Percentiles rank a stretch among this genome's conserved stretches.
phyloP scores from a whole-genome alignment of 2,113 vertebrate genomes.

The Grammomys dolichurus region DNA sequence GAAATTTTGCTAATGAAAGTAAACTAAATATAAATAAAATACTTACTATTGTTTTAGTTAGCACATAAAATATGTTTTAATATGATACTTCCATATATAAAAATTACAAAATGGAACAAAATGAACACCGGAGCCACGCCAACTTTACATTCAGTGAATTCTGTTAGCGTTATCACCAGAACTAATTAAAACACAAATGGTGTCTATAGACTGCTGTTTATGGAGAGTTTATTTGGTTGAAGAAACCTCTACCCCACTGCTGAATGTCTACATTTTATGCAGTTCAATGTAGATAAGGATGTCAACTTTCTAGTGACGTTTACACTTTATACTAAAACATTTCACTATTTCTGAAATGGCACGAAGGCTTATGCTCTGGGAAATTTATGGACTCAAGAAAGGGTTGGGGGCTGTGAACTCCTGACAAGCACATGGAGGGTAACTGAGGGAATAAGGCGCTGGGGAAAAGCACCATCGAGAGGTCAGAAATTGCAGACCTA shows the following conservation, averaged over 20 bases:
- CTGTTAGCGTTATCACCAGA: not conserved
- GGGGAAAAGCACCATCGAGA: not conserved
- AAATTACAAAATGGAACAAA: not conserved
- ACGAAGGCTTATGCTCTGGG: not conserved
- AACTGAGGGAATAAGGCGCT: not conserved
- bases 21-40: not conserved
- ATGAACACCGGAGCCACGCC: not conserved
- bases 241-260: not conserved
- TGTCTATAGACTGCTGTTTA: not conserved
- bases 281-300: not conserved
- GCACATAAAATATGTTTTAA: not conserved
- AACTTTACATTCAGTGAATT: not conserved
- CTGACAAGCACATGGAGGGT: not conserved
- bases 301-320: not conserved
- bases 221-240: not conserved
- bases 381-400: constrained; percentile 60
- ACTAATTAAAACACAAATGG: constrained; percentile 6
- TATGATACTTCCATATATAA: not conserved
- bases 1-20: not conserved
- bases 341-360: not conserved
- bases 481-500: constrained; percentile 44
- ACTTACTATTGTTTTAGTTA: not conserved
- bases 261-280: not conserved
- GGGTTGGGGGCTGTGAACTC: not conserved
- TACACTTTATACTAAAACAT: not conserved